phyloP scores from a whole-genome alignment of 2,113 vertebrate genomes.

The Polypterus senegalus region DNA sequence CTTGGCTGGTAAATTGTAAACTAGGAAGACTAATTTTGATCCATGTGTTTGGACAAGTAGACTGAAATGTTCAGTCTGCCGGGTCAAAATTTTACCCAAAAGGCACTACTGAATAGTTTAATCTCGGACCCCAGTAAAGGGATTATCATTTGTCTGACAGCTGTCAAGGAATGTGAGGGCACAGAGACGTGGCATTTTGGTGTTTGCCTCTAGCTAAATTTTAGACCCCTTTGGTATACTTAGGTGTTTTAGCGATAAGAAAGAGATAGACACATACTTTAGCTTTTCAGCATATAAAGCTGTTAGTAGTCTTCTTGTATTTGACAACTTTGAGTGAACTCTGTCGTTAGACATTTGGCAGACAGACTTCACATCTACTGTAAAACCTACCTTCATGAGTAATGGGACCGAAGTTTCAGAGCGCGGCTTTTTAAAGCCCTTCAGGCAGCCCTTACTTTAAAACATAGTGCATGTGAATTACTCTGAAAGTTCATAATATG shows the following conservation, averaged over 20 bases:
- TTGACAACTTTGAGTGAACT: constrained; percentile 11
- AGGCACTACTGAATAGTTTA: constrained; percentile 32
- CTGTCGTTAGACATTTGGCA: too few relatives aligned
- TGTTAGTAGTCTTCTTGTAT: constrained; percentile 17
- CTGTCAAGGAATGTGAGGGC: constrained; percentile 23
- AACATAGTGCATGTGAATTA: too few relatives aligned
- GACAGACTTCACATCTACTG: too few relatives aligned
- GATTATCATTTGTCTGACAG: constrained; percentile 38
- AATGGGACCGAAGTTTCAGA: too few relatives aligned
- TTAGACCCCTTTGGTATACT: neutral
- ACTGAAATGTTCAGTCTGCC: constrained; percentile 10
- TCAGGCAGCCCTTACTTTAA: too few relatives aligned
- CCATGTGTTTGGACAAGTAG: constrained; percentile 19
- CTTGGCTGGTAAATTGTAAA: constrained; percentile 34
- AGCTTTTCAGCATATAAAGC: constrained; percentile 11
- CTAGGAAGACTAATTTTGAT: constrained; percentile 22
- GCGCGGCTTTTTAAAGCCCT: too few relatives aligned
- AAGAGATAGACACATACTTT: neutral
- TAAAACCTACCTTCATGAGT: too few relatives aligned
- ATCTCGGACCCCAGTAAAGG: constrained; percentile 25
- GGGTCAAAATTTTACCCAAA: constrained; percentile 10
- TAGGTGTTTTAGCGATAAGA: neutral
- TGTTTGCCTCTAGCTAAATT: neutral
- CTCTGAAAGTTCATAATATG: too few relatives aligned
- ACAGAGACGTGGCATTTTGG: neutral